Base-by-base conservation (phyloP, 2,113 vertebrate genomes). In the Tilapia sparmanii region DNA sequence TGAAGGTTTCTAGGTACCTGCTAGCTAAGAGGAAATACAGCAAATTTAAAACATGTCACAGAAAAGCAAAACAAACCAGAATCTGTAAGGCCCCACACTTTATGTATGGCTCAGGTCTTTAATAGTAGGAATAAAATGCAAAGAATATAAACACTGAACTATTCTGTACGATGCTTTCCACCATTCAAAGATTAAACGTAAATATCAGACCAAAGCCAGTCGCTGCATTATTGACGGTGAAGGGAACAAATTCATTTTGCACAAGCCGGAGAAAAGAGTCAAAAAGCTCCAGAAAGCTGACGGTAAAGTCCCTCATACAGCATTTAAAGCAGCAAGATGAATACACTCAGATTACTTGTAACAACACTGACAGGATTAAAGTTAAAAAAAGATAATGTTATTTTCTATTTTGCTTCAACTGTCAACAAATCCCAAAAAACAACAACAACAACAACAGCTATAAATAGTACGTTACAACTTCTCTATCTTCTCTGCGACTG, bases 331-430 rank as follows among this genome's bases (percentile, higher is more conserved):
- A 35, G 13, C 29, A 7, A n/a, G 40, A 6, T 40, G 5, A 61
- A 53, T n/a, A 47, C 42, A 73, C 10, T 3, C 35, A 80, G 80
- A 86, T 38, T 10, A 42, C 45, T 7, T 38, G 24, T 80, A 26
- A 13, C n/a, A 61, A 45, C 12, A 5, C 13, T 50, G 9, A 18
- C 7, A 31, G 50, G 22, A 53, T 29, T 19, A 50, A 24, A 11
- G 4, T 12, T 2, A 3, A 5, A 12, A 66, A 38, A 40, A 5
- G 26, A 2, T 0, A 3, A 8, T 38, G 19, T 22, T 40, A 29
- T 24, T n/a, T 38, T 38, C 29, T 29, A 76, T n/a, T n/a, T 45
- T 16, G 16, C 50, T 15, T 10, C n/a, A 31, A 82, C 10, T 57
- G n/a, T 61, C 19, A 31, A 47, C n/a, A 76, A 57, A 82, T 33